These are phyloP conservation scores for Atethmia centrago DNA, from an alignment of 2,888 invertebrate genomes.

Conservation along the genomic window DNA sequence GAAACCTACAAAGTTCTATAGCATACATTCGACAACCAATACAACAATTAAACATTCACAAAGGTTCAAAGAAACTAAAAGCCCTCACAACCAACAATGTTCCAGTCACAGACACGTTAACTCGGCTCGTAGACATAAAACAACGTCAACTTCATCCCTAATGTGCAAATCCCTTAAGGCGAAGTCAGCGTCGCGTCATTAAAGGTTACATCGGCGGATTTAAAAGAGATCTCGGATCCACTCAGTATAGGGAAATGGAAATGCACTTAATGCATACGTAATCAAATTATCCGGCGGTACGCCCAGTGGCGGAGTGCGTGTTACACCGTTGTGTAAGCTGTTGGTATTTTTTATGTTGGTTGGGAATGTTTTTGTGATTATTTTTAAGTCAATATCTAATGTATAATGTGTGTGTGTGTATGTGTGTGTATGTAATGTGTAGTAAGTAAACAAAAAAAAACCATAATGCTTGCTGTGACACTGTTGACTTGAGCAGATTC, in stretches of 20 bases:
- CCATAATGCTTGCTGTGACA: too few species aligned
- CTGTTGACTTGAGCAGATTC: too few species aligned
- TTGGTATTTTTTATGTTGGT: not conserved
- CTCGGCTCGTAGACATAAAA: conserved; percentile 38
- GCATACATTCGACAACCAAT: not conserved
- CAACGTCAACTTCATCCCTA: conserved; percentile 34
- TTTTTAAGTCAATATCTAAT: too few species aligned
- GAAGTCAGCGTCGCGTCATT: conserved; percentile 71
- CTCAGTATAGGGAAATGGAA: conserved; percentile 83
- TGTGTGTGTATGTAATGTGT: too few species aligned
- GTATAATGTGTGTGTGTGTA: too few species aligned
- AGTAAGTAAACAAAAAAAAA: too few species aligned
- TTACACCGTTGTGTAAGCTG: conserved; percentile 59
- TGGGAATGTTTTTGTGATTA: not conserved
- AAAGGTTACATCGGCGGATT: conserved; percentile 78
- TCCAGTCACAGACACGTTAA: conserved; percentile 11
- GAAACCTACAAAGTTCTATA: not conserved
- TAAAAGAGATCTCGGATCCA: conserved; percentile 82
- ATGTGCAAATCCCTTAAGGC: conserved; percentile 58
- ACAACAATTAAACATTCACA: conserved; percentile 26
- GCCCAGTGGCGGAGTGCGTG: conserved; percentile 44
- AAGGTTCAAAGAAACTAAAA: conserved; percentile 11
- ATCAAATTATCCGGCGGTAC: conserved; percentile 83
- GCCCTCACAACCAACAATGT: not conserved
- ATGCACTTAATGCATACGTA: conserved; percentile 90